Conservation (phyloP, 2,888 invertebrate species). For the Drosophila cracens region DNA sequence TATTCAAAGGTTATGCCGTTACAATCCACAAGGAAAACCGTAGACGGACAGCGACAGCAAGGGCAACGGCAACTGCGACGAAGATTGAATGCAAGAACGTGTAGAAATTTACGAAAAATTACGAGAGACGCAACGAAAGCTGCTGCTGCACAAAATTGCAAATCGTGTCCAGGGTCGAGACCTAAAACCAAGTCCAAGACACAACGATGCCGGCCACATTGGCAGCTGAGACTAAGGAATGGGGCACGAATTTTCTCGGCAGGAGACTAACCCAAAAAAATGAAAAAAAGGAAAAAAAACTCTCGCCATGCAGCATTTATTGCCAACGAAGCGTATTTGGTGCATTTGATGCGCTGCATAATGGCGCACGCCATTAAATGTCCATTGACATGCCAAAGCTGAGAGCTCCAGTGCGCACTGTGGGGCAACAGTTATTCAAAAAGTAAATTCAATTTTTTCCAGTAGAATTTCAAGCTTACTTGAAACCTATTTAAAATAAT, state of each 20-base stretch:
- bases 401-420: conserved; percentile 45
- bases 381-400: conserved; percentile 80
- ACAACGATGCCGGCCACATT: conserved; percentile 20
- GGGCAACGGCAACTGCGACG: conserved; percentile 49
- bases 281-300: conserved; percentile 4
- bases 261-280: conserved; percentile 22
- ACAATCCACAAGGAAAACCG: conserved; percentile 38
- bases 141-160: conserved; percentile 77
- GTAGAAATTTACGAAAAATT: conserved; percentile 81
- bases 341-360: conserved; percentile 83
- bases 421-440: conserved; percentile 21
- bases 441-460: too few species aligned
- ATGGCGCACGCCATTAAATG: conserved; percentile 82
- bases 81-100: conserved; percentile 82
- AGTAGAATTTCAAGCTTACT: background rate
- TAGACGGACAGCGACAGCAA: conserved; percentile 29
- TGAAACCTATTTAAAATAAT: background rate
- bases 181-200: conserved; percentile 40
- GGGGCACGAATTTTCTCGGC: conserved; percentile 20
- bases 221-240: conserved; percentile 56
- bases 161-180: conserved; percentile 69
- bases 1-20: conserved; percentile 80
- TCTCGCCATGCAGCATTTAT: conserved; percentile 79
- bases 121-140: conserved; percentile 65
- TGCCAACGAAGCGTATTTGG: conserved; percentile 82